phyloP scores from a whole-genome alignment of 2,797 vertebrate genomes.

The Oreochromis grahami region DNA sequence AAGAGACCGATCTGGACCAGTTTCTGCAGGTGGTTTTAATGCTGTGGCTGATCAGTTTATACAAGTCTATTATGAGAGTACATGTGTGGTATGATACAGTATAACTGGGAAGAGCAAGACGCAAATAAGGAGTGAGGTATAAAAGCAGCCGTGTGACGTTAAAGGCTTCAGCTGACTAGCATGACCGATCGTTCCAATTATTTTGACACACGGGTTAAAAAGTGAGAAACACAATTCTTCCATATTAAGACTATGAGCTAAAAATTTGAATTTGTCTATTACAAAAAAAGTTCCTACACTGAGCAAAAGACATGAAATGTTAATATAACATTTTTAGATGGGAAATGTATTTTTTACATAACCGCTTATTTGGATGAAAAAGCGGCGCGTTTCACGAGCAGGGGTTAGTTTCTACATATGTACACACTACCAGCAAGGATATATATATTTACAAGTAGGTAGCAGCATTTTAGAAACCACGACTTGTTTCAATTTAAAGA shows the following conservation, averaged over 20 bases:
- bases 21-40: background rate
- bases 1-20: background rate
- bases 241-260: conserved; percentile 16
- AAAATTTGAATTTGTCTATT: conserved; percentile 43
- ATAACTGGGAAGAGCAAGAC: background rate
- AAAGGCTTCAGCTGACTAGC: conserved; percentile 50
- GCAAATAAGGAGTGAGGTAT: conserved; percentile 48
- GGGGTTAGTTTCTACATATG: conserved; percentile 66
- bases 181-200: conserved; percentile 1
- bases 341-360: conserved; percentile 47
- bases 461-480: conserved; percentile 55
- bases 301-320: conserved; percentile 65
- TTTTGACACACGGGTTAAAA: conserved; percentile 2
- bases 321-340: conserved; percentile 77
- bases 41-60: background rate
- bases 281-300: conserved; percentile 56
- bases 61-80: conserved; percentile 30
- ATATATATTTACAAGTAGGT: conserved; percentile 66
- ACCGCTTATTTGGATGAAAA: conserved; percentile 57
- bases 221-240: background rate
- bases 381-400: conserved; percentile 48
- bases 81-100: conserved; percentile 27
- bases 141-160: conserved; percentile 34
- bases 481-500: conserved; percentile 9
- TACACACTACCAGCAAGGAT: conserved; percentile 60